Evolutionary conservation across 1,140 invertebrate species (phyloP), one percentile per base, ranked within the genome.

Genomic region (Papilio dardanus): DNA sequence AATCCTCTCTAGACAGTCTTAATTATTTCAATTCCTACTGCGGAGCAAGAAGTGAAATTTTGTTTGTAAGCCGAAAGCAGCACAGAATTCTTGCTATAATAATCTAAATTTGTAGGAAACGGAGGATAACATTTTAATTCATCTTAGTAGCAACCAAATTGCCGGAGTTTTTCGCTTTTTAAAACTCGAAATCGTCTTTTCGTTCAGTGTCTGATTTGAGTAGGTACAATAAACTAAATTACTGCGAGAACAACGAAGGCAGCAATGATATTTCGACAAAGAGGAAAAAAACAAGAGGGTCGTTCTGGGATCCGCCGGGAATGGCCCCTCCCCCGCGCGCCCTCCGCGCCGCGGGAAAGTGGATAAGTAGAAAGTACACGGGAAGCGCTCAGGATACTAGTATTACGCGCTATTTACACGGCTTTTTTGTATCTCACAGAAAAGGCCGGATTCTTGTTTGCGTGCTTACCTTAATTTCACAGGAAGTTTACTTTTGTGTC

Each of bases 231-330:
- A 86, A 88, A 91, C 80, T 86, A 85, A 89, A 89, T 89, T 88
- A 89, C 84, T 76, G 77, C n/a, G 81, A 86, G 83, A 87, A 87
- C 83, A 89, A 86, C 82, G 79, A 77, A 77, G 83, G 81, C 83
- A 85, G 87, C 86, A 89, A 88, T 89, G 82, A 89, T 92, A 92
- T 89, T 89, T 88, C 81, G 84, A 83, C 82, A 79, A 77, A 82
- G 83, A 54, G 71, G 71, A 82, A 86, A 92, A 90, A 89, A 90
- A 87, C 84, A 87, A 86, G 83, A 89, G 86, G 87, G 87, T 88
- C 87, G 86, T 89, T 87, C 79, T 80, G 81, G 77, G 79, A 79
- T 84, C 88, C 88, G 82, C 71, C 74, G 88, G 87, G 88, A 87
- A 87, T 90, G 81, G 83, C 81, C 81, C 77, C 84, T 81, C 79